Conservation (phyloP, 2,888 invertebrate species). For the Fissipunctia ypsillon region DNA sequence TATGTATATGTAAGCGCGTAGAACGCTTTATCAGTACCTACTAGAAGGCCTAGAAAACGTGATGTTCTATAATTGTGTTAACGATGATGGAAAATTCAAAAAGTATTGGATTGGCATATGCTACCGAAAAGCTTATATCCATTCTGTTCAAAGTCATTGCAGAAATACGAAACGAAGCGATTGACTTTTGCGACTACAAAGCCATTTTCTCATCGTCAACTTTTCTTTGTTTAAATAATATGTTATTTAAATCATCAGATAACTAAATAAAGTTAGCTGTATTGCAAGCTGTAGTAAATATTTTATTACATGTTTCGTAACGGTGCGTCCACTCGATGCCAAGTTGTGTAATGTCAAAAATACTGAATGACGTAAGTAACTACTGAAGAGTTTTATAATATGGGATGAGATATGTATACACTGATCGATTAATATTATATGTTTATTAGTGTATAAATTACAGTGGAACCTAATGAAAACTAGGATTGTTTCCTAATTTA, state of each 20-base stretch:
- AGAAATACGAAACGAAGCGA: neutral
- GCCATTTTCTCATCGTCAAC: neutral
- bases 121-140: neutral
- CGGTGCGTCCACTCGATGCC: constrained; percentile 26
- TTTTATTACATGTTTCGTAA: constrained; percentile 13
- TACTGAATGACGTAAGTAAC: constrained; percentile 45
- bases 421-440: neutral
- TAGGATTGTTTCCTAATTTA: neutral
- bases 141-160: neutral
- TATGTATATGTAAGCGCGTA: too few species aligned
- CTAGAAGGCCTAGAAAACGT: neutral
- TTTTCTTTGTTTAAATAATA: neutral
- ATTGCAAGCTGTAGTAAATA: constrained; percentile 5
- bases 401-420: neutral
- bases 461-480: neutral
- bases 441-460: neutral
- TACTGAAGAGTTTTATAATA: constrained; percentile 19
- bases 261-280: neutral
- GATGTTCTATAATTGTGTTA: neutral
- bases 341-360: constrained; percentile 35
- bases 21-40: too few species aligned
- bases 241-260: neutral
- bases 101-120: neutral
- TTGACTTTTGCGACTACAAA: constrained; percentile 3
- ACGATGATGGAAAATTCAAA: neutral